These are phyloP conservation scores for Latrodectus geometricus DNA, from an alignment of 1,140 invertebrate species.

Conservation along the genomic window DNA sequence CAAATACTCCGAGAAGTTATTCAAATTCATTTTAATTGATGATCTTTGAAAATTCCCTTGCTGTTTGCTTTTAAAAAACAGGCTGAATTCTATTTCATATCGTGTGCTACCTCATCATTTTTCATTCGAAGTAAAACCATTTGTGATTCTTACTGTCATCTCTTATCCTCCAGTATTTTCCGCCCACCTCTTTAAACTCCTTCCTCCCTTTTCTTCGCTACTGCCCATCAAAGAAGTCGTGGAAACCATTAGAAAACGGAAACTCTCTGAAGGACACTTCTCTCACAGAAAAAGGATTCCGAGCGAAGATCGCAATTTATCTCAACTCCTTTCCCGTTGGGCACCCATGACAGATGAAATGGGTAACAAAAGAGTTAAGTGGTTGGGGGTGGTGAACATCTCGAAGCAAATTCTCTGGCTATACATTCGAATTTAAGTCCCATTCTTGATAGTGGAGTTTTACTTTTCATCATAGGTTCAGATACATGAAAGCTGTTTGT, in stretches of 20 bases:
- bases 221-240: conserved; percentile 7
- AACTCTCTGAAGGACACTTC: background rate
- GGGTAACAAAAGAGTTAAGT: conserved; percentile 24
- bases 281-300: background rate
- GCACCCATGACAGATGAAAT: conserved; percentile 21
- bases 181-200: background rate
- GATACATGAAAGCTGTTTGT: background rate
- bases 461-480: background rate
- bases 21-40: too few species aligned
- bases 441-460: background rate
- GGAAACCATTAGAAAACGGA: conserved; percentile 52
- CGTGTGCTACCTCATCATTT: too few species aligned
- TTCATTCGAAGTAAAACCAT: too few species aligned
- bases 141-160: too few species aligned
- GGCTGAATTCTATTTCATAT: too few species aligned
- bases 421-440: background rate
- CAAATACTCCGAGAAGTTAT: too few species aligned
- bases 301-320: background rate
- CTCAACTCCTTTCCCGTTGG: too few species aligned
- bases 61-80: too few species aligned
- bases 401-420: conserved; percentile 11
- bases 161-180: too few species aligned
- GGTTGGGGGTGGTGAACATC: background rate
- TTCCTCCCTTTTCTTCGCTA: background rate
- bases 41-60: too few species aligned